Evolutionary conservation across 2,888 invertebrate genomes (phyloP).

Genomic region (Troglohyphantes excavatus): DNA sequence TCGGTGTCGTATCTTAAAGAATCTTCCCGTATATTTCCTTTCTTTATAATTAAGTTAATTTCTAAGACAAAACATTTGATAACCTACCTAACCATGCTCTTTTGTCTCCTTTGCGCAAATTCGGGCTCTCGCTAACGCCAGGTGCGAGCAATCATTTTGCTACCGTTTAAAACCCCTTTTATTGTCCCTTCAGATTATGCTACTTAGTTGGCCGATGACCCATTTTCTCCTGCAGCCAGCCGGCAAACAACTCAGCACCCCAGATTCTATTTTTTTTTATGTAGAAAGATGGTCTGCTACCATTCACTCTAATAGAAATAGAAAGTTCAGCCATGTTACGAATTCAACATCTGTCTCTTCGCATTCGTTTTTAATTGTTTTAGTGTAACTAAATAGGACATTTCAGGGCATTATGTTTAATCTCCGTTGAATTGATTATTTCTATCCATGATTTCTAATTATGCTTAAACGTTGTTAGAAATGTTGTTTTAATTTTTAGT

Average conservation of each 20-base stretch:
- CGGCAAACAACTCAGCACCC: constrained; percentile 32
- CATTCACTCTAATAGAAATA: constrained; percentile 59
- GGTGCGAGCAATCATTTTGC: constrained; percentile 59
- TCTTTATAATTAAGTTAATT: too few relatives aligned
- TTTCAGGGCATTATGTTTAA: too few relatives aligned
- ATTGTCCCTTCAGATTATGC: constrained; percentile 58
- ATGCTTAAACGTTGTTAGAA: too few relatives aligned
- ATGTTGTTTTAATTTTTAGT: too few relatives aligned
- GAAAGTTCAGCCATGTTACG: constrained; percentile 39
- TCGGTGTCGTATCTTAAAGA: too few relatives aligned
- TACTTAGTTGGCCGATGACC: constrained; percentile 68
- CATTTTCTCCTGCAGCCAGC: constrained; percentile 47
- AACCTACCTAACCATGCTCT: background rate
- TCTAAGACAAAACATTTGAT: background rate
- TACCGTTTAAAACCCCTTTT: constrained; percentile 55
- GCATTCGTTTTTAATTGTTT: too few relatives aligned
- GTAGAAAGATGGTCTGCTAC: constrained; percentile 6
- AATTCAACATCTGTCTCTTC: constrained; percentile 8
- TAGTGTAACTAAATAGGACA: too few relatives aligned
- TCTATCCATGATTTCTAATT: too few relatives aligned
- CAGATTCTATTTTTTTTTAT: constrained; percentile 28
- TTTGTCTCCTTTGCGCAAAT: background rate
- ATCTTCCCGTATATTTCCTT: too few relatives aligned
- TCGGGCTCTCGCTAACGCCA: constrained; percentile 8
- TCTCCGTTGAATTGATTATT: too few relatives aligned